Evolutionary conservation across 2,888 invertebrate genomes (phyloP).

Genomic region (Pammene aurita): DNA sequence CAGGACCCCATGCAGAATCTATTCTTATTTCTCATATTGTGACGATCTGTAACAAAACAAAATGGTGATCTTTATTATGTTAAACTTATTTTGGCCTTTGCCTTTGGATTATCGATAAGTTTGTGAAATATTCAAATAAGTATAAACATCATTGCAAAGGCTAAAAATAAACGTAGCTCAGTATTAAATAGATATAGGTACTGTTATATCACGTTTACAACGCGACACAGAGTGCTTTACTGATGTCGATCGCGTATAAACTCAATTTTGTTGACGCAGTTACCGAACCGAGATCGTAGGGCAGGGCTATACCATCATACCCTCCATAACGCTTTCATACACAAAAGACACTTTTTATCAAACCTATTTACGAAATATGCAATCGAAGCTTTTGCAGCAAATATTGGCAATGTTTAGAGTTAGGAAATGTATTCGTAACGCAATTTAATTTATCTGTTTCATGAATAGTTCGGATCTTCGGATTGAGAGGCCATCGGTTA

Average conservation of each 20-base stretch:
- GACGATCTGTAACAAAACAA: slow-evolving; percentile 50
- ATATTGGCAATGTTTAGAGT: not conserved
- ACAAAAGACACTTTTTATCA: slow-evolving; percentile 2
- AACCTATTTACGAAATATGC: not conserved
- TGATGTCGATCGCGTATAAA: slow-evolving; percentile 51
- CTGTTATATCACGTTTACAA: not conserved
- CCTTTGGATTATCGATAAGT: too few species aligned
- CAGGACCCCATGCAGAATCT: slow-evolving; percentile 69
- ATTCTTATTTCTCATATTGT: slow-evolving; percentile 68
- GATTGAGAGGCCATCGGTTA: not conserved
- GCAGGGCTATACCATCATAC: slow-evolving; percentile 26
- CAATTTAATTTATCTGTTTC: too few species aligned
- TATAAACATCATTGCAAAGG: not conserved
- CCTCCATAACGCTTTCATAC: slow-evolving; percentile 12
- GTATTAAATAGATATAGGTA: not conserved
- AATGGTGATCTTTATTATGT: not conserved
- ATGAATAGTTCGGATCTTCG: not conserved
- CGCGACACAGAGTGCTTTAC: slow-evolving; percentile 35
- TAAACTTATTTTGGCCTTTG: not conserved
- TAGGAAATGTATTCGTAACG: too few species aligned
- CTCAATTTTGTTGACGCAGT: slow-evolving; percentile 62
- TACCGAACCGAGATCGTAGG: slow-evolving; percentile 47
- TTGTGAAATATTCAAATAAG: too few species aligned
- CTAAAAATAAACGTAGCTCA: not conserved
- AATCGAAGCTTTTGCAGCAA: not conserved